phyloP scores from a whole-genome alignment of 2,888 invertebrate species.

The Platycnemis pennipes region DNA sequence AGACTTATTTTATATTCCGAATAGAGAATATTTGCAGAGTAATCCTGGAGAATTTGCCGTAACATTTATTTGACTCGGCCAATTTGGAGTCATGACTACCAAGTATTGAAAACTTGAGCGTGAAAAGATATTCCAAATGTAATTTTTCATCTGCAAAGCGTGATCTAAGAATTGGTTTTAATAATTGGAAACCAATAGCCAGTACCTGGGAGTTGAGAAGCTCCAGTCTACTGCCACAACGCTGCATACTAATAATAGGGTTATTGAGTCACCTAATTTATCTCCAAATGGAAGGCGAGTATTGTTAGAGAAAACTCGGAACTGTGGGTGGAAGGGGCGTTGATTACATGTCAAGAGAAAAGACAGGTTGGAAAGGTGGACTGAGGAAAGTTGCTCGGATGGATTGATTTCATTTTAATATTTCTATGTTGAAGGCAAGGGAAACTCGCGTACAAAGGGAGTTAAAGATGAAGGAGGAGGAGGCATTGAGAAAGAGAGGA shows the following conservation, averaged over 20 bases:
- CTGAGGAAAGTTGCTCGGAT: neutral
- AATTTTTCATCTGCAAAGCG: neutral
- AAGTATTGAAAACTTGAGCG: neutral
- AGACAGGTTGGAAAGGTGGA: no score
- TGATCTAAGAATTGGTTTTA: neutral
- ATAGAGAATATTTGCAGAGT: neutral
- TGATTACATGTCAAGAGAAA: no score
- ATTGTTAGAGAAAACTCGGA: no score
- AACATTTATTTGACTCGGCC: neutral
- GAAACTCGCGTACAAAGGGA: neutral
- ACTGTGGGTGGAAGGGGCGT: no score
- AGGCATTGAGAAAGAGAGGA: neutral
- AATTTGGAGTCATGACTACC: neutral
- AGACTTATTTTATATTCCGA: neutral
- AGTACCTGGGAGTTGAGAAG: no score
- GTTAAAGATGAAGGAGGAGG: neutral
- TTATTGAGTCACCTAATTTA: no score
- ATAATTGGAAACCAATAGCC: no score
- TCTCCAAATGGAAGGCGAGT: no score
- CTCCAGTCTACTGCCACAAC: no score
- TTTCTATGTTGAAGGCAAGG: neutral
- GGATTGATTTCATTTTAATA: neutral
- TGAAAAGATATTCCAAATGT: neutral
- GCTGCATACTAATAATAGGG: no score
- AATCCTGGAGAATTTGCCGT: neutral